Evolutionary conservation across 2,113 vertebrate species (phyloP).

Genomic region (Coryphaenoides rupestris): DNA sequence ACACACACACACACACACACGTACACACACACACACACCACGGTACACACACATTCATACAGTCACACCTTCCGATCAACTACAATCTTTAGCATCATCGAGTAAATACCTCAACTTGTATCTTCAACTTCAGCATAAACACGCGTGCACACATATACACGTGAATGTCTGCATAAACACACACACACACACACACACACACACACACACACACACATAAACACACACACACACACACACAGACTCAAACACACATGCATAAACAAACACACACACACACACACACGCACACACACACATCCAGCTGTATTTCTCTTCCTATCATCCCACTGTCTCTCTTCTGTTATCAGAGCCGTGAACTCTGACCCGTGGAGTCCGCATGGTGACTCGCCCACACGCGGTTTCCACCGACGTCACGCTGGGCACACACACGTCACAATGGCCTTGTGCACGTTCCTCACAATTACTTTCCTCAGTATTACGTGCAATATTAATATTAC

Average conservation of each 20-base stretch:
- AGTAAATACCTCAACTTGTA: too few relatives aligned
- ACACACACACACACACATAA: constrained; percentile 2
- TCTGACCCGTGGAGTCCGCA: constrained; percentile 37
- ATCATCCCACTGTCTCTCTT: constrained; percentile 58
- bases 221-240: background rate
- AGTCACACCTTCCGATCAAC: too few relatives aligned
- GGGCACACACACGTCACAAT: constrained; percentile 39
- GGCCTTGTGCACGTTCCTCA: too few relatives aligned
- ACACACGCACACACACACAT: too few relatives aligned
- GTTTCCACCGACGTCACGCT: constrained; percentile 66
- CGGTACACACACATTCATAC: background rate
- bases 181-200: constrained; percentile 5
- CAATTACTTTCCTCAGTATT: too few relatives aligned
- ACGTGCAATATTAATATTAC: too few relatives aligned
- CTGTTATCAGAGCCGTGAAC: constrained; percentile 67
- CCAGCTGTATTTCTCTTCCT: constrained; percentile 58
- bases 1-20: too few relatives aligned
- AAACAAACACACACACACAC: constrained; percentile 10
- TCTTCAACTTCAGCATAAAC: too few relatives aligned
- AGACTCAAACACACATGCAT: too few relatives aligned
- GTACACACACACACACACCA: too few relatives aligned
- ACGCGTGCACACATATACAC: background rate
- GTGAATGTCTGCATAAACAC: background rate
- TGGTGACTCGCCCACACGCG: constrained; percentile 49
- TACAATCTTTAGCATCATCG: too few relatives aligned